A percentile compares a stretch with the other conserved stretches of the same genome.
Evolutionary conservation across 2,797 vertebrate genomes (phyloP).

Genomic region (Eospalax fontanierii): DNA sequence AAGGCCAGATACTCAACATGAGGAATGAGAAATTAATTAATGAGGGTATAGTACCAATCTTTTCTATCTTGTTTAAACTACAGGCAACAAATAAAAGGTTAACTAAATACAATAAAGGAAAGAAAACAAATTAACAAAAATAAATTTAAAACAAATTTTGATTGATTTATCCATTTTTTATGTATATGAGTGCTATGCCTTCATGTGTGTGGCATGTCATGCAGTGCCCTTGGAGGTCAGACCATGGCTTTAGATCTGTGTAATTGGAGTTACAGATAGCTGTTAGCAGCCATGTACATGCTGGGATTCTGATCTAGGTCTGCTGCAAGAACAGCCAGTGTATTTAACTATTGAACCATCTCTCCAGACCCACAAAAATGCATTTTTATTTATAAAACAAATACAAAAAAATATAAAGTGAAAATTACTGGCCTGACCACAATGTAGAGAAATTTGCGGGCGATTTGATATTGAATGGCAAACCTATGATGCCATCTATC

Average conservation of each 20-base stretch:
- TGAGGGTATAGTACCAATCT: background rate
- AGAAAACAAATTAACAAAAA: conserved; percentile 3
- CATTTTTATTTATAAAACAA: background rate
- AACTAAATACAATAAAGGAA: background rate
- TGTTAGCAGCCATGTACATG: no score
- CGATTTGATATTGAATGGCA: background rate
- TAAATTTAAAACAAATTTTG: background rate
- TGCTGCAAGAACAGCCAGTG: no score
- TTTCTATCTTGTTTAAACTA: background rate
- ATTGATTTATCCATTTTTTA: no score
- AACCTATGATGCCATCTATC: background rate
- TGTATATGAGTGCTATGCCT: no score
- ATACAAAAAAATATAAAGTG: background rate
- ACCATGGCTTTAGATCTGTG: no score
- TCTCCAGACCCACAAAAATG: background rate
- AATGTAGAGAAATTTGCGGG: background rate
- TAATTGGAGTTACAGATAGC: no score
- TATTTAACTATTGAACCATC: no score
- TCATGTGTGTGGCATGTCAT: no score
- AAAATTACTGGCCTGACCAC: background rate
- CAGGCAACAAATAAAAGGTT: background rate
- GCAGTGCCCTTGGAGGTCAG: no score
- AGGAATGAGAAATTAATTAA: background rate
- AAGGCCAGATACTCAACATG: background rate
- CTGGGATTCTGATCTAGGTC: no score